Percentiles rank a stretch among this genome's conserved stretches.
These are phyloP conservation scores for Pleuronectes platessa DNA, from an alignment of 2,113 vertebrate species.

Conservation along the genomic window DNA sequence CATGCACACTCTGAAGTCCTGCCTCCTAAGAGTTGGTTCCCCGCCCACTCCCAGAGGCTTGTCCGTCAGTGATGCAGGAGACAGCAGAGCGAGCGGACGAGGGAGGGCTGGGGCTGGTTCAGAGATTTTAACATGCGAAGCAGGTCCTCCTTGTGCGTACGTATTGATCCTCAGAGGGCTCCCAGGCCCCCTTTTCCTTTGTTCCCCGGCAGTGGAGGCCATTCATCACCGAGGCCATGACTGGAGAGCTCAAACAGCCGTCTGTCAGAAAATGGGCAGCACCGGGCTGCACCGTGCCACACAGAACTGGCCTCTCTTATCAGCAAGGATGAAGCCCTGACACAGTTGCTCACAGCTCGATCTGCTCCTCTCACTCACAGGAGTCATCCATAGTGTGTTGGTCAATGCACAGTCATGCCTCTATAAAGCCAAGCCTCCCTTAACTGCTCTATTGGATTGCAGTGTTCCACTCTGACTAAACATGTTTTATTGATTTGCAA, in stretches of 20 bases:
- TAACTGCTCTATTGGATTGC: conserved; percentile 41
- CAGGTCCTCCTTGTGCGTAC: conserved; percentile 73
- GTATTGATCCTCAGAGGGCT: conserved; percentile 82
- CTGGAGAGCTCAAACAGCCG: conserved; percentile 78
- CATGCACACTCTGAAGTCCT: conserved; percentile 39
- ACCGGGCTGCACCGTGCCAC: conserved; percentile 39
- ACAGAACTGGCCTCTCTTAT: conserved; percentile 62
- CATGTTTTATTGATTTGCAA: conserved; percentile 50
- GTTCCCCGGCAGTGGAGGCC: conserved; percentile 76
- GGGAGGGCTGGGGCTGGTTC: conserved; percentile 51
- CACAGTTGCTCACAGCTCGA: conserved; percentile 59
- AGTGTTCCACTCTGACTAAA: conserved; percentile 26
- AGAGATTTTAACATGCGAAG: conserved; percentile 81
- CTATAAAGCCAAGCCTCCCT: conserved; percentile 25
- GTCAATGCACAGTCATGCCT: conserved; percentile 59
- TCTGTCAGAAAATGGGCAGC: conserved; percentile 69
- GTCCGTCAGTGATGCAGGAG: conserved; percentile 70
- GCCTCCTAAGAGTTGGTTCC: conserved; percentile 49
- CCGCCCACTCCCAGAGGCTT: conserved; percentile 68
- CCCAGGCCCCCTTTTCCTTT: conserved; percentile 74
- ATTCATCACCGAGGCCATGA: conserved; percentile 82
- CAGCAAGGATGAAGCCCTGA: conserved; percentile 64
- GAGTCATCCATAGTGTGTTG: conserved; percentile 40
- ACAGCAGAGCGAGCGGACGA: conserved; percentile 43
- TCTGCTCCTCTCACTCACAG: conserved; percentile 51